Evolutionary conservation across 2,797 vertebrate species (phyloP), one percentile per base, ranked within the genome.

Genomic region (Cyclopterus lumpus): DNA sequence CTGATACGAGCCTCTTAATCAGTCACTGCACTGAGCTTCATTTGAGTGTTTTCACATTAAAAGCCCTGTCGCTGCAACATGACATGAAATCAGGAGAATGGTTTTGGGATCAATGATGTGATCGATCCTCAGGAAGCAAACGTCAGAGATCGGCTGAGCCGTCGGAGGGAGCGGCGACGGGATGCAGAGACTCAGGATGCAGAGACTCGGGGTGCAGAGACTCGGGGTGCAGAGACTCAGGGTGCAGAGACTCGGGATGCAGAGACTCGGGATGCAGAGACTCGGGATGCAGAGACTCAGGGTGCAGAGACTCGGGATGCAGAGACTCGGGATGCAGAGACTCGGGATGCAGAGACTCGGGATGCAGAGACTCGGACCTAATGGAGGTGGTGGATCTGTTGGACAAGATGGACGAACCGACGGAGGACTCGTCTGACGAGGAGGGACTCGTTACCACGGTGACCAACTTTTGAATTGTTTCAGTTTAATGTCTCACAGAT

Each of bases 341-440:
- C 38, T 11, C 38, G 3, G 38, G 38, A 40, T 11, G 9, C 38
- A 40, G 38, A 9, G 38, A 40, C 38, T 30, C 36, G 20, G 67
- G 49, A 55, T 18, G 38, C 15, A 4, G 16, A 3, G 7, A n/a
- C 22, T 0, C 9, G 1, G 42, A 38, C 2, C 1, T 11, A 42
- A 10, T 5, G 2, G 67, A 77, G 10, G 53, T 54, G 18, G 16
- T 66, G 4, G n/a, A 78, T 16, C 24, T 44, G 38, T 3, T 42
- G 30, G 75, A 79, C 1, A 58, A 61, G 48, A 26, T 62, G 1
- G 67, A 64, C 0, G 44, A 72, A 3, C 12, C 38, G 14, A 70
- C 55, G 0, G 61, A 77, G 2, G 49, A 80, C 65, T 85, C 82
- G 0, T 86, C 84, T 2, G 73, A 84, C 0, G 69, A 84, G 18